These are phyloP conservation scores for Lagodon rhomboides DNA, from an alignment of 2,797 vertebrate species.

Conservation along the genomic window DNA sequence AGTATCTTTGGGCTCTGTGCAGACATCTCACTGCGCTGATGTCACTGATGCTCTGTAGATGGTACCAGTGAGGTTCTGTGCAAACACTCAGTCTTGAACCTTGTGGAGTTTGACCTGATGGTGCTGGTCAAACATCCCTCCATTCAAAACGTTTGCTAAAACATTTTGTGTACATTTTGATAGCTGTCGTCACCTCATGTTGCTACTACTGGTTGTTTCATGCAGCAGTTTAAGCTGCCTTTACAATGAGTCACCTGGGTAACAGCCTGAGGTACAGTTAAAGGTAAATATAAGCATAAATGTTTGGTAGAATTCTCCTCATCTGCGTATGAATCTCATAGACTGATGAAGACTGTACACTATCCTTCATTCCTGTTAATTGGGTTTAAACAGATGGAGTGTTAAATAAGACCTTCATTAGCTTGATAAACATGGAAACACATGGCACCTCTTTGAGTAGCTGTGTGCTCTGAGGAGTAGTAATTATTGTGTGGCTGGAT, in stretches of 20 bases:
- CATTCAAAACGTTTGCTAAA: neutral
- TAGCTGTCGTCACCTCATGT: neutral
- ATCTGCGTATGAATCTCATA: neutral
- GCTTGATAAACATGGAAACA: slow-evolving; percentile 72
- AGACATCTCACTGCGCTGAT: no score
- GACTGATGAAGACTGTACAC: neutral
- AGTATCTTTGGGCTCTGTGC: no score
- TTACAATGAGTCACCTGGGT: neutral
- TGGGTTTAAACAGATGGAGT: slow-evolving; percentile 65
- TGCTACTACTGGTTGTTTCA: neutral
- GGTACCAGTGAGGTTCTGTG: no score
- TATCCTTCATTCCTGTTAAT: slow-evolving; percentile 17
- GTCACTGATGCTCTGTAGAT: no score
- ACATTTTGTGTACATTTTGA: slow-evolving; percentile 5
- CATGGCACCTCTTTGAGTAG: slow-evolving; percentile 64
- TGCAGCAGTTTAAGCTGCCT: neutral
- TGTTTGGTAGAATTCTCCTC: neutral
- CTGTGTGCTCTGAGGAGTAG: slow-evolving; percentile 49
- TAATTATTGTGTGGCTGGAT: slow-evolving; percentile 67
- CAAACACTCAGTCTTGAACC: no score
- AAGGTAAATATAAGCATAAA: neutral
- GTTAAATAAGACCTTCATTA: slow-evolving; percentile 59
- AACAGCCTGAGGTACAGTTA: neutral
- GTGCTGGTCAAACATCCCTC: neutral
- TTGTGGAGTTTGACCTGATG: neutral